Evolutionary conservation across 2,888 invertebrate species (phyloP), one percentile per base, ranked within the genome.

Genomic region (Hoplodrina ambigua): DNA sequence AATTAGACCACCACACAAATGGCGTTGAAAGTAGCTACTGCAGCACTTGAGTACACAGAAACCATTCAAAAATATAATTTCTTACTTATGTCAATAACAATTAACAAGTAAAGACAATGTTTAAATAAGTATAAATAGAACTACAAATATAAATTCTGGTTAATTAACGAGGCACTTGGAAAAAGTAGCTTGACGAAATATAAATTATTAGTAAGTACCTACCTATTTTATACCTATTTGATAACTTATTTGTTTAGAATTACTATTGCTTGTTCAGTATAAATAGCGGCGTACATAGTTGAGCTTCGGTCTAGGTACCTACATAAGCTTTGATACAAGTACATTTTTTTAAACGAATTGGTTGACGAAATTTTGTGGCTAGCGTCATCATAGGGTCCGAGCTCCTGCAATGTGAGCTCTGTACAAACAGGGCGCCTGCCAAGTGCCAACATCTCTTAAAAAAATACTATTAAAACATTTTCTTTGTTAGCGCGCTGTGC

Each of bases 141-240:
- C 25, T 62, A 60, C n/a, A 53, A 20, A 41, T 44, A 53, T 60
- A 53, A 41, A 71, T 7, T 60, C 30, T 19, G 4, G 20, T 30
- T 50, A 44, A 50, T 10, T 55, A 62, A 58, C 46, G 67, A 66
- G 66, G 55, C 74, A 63, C 59, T 67, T 73, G 11, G 13, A 74
- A 46, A 58, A 57, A 60, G 13, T 49, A 6, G 50, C 2, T 53
- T 49, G 33, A 41, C 41, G 20, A 37, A 53, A 44, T 70, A 55
- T 4, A 46, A n/a, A 30, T 15, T 46, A 20, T 6, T 57, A 30
- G 30, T 37, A 19, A 50, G 19, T 4, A 54, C 30, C 20, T 54
- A 54, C 10, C 50, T 41, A 25, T 8, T 41, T n/a, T 30, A 30
- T n/a, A 41, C 15, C 15, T 5, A 46, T 5, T 41, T 19, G 41